phyloP scores from a whole-genome alignment of 30 jellyfish, hydroid and myxozoan species.

The Aurelia aurita complex sp. Pacific region DNA sequence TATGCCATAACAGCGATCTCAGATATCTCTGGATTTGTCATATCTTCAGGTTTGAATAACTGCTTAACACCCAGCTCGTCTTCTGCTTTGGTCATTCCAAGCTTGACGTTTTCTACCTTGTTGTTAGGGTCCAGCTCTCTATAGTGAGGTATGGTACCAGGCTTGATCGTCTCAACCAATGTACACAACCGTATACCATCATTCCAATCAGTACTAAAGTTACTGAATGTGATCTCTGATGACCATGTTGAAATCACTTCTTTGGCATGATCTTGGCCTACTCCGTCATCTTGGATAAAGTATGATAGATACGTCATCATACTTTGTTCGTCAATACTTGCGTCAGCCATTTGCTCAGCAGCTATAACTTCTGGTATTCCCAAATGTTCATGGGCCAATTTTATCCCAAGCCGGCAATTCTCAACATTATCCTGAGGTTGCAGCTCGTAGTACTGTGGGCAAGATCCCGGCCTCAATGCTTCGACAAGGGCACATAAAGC shows the following conservation, averaged over 20 bases:
- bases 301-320: slow-evolving; percentile 96
- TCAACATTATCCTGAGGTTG: slow-evolving; percentile 65
- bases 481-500: slow-evolving; percentile 94
- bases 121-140: slow-evolving; percentile 44
- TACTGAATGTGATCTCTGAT: slow-evolving; percentile 54
- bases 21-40: slow-evolving; percentile 92
- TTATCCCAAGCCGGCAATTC: slow-evolving; percentile 82
- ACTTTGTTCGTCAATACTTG: slow-evolving; percentile 91
- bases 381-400: slow-evolving; percentile 75
- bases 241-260: slow-evolving; percentile 75
- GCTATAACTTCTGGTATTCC: slow-evolving; percentile 84
- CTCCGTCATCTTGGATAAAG: slow-evolving; percentile 93
- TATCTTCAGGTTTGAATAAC: slow-evolving; percentile 82
- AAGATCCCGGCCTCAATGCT: slow-evolving; percentile 80
- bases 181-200: slow-evolving; percentile 97
- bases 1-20: slow-evolving; percentile 97
- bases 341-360: slow-evolving; percentile 92
- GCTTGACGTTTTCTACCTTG: slow-evolving; percentile 64
- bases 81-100: slow-evolving; percentile 91
- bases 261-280: slow-evolving; percentile 84
- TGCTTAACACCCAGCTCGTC: slow-evolving; percentile 70
- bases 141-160: slow-evolving; percentile 62
- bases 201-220: slow-evolving; percentile 96
- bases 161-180: slow-evolving; percentile 76
- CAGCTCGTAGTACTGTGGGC: slow-evolving; percentile 81